Evolutionary conservation across 2,113 vertebrate genomes (phyloP).

Genomic region (Hystrix cristata): DNA sequence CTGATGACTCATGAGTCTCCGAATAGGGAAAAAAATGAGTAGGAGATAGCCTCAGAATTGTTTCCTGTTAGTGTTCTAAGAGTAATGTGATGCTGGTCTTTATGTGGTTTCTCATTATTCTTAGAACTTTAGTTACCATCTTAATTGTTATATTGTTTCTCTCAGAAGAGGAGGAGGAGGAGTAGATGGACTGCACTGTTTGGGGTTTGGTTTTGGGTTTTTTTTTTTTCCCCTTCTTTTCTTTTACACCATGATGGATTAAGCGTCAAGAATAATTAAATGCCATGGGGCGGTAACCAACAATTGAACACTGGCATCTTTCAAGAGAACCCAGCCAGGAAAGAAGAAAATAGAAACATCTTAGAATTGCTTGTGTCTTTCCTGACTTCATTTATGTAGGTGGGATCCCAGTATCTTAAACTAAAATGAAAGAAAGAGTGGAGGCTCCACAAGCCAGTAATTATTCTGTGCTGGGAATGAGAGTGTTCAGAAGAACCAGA

Average conservation of each 20-base stretch:
- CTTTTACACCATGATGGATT: conserved; percentile 71
- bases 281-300: conserved; percentile 66
- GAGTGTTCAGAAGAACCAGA: conserved; percentile 66
- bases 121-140: conserved; percentile 76
- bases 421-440: conserved; percentile 14
- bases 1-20: conserved; percentile 72
- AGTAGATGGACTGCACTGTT: conserved; percentile 70
- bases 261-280: conserved; percentile 78
- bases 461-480: conserved; percentile 57
- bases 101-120: conserved; percentile 76
- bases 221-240: conserved; percentile 73
- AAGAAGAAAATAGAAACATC: conserved; percentile 77
- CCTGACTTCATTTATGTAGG: conserved; percentile 48
- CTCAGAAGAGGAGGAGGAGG: conserved; percentile 31
- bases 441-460: conserved; percentile 54
- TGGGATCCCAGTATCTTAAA: conserved; percentile 67
- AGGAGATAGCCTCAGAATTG: conserved; percentile 68
- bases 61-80: conserved; percentile 76
- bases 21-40: conserved; percentile 66
- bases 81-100: conserved; percentile 63
- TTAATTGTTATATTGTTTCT: conserved; percentile 77
- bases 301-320: conserved; percentile 69
- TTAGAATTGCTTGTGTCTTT: conserved; percentile 29
- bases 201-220: conserved; percentile 59
- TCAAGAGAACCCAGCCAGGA: conserved; percentile 57